These are phyloP conservation scores for Irena cyanogastra DNA, from an alignment of 2,113 vertebrate genomes.

Conservation along the genomic window DNA sequence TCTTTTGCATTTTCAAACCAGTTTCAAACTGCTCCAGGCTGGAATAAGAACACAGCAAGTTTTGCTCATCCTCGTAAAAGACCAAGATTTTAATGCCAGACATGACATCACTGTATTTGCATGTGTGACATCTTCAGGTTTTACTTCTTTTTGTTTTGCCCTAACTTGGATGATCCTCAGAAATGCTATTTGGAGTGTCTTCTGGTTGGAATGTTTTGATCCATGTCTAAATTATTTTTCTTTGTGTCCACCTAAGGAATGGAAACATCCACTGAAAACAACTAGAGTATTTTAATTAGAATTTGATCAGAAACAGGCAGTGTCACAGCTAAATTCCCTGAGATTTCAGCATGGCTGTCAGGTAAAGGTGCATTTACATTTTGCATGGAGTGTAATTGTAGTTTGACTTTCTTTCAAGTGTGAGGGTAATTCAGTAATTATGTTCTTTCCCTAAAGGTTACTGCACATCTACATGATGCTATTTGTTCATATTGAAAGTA, in stretches of 20 bases:
- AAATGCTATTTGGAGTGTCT: neutral
- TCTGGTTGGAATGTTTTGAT: neutral
- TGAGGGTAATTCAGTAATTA: neutral
- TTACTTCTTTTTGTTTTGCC: neutral
- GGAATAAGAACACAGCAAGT: neutral
- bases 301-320: neutral
- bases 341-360: neutral
- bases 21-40: neutral
- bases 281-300: neutral
- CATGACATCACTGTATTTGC: slow-evolving; percentile 37
- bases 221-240: neutral
- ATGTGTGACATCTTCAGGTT: neutral
- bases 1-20: neutral
- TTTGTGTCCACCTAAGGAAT: neutral
- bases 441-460: neutral
- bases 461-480: neutral
- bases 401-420: neutral
- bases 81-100: slow-evolving; percentile 19
- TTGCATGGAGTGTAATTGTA: neutral
- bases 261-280: neutral
- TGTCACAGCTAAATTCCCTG: neutral
- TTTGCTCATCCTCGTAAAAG: neutral
- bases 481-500: neutral
- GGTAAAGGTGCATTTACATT: neutral
- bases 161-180: neutral